Evolutionary conservation across 2,888 invertebrate species (phyloP).

Genomic region (Cerastis rubricosa): DNA sequence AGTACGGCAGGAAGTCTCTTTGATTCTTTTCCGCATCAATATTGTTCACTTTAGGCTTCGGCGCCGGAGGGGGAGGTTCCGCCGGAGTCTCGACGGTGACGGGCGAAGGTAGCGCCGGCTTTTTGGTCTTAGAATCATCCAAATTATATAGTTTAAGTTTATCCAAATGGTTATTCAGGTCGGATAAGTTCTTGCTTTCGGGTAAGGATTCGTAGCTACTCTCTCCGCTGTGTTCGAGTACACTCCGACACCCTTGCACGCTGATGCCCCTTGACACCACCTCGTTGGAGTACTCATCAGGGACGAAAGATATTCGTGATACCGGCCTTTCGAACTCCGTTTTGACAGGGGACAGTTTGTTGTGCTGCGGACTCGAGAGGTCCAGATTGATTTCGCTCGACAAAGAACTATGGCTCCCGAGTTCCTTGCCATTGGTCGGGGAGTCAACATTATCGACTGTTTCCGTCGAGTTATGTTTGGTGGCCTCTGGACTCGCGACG

Average conservation of each 20-base stretch:
- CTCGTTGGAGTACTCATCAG: slow-evolving; percentile 85
- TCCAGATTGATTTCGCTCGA: slow-evolving; percentile 91
- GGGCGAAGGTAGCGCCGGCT: slow-evolving; percentile 77
- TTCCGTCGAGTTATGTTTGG: slow-evolving; percentile 90
- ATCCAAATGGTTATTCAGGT: slow-evolving; percentile 80
- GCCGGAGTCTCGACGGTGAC: slow-evolving; percentile 70
- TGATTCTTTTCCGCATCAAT: slow-evolving; percentile 79
- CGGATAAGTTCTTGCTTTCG: slow-evolving; percentile 76
- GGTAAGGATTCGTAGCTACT: slow-evolving; percentile 81
- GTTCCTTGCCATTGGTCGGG: slow-evolving; percentile 84
- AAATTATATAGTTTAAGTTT: slow-evolving; percentile 81
- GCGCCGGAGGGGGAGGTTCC: slow-evolving; percentile 73
- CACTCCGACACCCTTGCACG: slow-evolving; percentile 80
- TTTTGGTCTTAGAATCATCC: slow-evolving; percentile 74
- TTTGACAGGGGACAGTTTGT: slow-evolving; percentile 81
- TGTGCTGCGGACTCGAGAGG: slow-evolving; percentile 88
- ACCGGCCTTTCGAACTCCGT: slow-evolving; percentile 84
- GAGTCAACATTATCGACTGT: slow-evolving; percentile 88
- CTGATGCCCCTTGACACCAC: slow-evolving; percentile 86
- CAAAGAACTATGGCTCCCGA: slow-evolving; percentile 86
- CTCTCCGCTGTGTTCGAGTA: slow-evolving; percentile 84
- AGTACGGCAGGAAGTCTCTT: slow-evolving; percentile 79
- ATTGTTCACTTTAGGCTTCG: slow-evolving; percentile 78
- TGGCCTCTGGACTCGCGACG: slow-evolving; percentile 90
- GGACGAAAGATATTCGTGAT: slow-evolving; percentile 81